Evolutionary conservation across 1,140 invertebrate genomes (phyloP).

Genomic region (Drosophila pandora): DNA sequence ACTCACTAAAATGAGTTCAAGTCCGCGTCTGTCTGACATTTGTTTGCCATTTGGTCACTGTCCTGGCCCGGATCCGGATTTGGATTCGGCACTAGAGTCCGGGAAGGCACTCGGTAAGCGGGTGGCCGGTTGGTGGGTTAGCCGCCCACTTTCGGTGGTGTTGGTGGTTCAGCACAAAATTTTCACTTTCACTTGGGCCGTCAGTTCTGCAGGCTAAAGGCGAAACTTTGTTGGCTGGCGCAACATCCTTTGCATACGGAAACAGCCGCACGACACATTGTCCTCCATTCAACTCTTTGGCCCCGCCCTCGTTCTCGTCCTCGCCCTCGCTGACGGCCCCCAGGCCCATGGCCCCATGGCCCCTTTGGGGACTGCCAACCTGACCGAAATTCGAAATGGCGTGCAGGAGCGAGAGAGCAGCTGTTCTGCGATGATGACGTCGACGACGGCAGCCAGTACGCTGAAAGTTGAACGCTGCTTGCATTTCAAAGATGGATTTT

Average conservation of each 20-base stretch:
- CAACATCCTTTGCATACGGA: conserved; percentile 83
- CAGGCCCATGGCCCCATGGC: not conserved
- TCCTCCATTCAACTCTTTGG: conserved; percentile 80
- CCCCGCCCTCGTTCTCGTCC: conserved; percentile 7
- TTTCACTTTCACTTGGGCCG: conserved; percentile 80
- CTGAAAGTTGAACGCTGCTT: conserved; percentile 58
- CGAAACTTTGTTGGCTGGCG: conserved; percentile 78
- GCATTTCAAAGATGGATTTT: conserved; percentile 82
- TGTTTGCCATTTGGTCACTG: conserved; percentile 68
- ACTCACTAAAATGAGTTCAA: conserved; percentile 63
- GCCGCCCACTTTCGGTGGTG: conserved; percentile 32
- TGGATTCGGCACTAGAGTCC: not conserved
- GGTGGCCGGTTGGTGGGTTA: no score
- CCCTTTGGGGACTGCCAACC: conserved; percentile 56
- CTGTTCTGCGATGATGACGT: conserved; percentile 61
- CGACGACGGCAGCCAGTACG: conserved; percentile 12
- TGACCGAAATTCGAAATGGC: conserved; percentile 75
- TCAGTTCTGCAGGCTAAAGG: conserved; percentile 67
- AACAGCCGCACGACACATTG: conserved; percentile 78
- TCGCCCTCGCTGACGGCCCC: not conserved
- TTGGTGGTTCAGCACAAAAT: conserved; percentile 46
- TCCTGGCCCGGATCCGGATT: conserved; percentile 12
- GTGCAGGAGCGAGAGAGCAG: conserved; percentile 55
- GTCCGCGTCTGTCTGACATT: conserved; percentile 62
- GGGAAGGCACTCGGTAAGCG: not conserved